Base-by-base conservation (phyloP, 1,140 invertebrate genomes). In the Luehdorfia chinensis region DNA sequence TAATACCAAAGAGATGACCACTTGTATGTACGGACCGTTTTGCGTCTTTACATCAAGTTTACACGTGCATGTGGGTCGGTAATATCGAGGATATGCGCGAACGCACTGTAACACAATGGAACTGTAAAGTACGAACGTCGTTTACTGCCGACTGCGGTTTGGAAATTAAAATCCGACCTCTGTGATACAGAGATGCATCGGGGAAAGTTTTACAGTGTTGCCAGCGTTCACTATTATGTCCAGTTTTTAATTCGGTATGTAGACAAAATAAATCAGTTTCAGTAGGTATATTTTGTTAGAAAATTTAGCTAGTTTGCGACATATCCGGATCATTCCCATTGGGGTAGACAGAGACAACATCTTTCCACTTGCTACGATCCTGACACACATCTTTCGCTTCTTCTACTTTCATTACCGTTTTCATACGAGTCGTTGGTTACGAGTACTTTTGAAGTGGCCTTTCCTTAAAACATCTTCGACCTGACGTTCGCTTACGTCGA, bases 81-180 rank as follows among this genome's bases (percentile, higher is more conserved):
- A 67, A 75, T 75, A 62, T 56, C 60, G 55, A 44, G 45, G 19
- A 25, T 49, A 52, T 60, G 65, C 59, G 56, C 51, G 36, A 37
- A 51, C 57, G 64, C 37, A 39, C 50, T 53, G 64, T 58, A 72
- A 64, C 60, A 75, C 72, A 84, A 80, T 80, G 73, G 76, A 66
- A 71, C 74, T 66, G 68, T 78, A 80, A 80, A 83, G 66, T 69
- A 67, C 64, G 62, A 70, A 68, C 63, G 66, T 71, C 74, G 67
- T 80, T 80, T 79, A 78, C 70, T 46, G 57, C 63, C 43, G 47
- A 31, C 59, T 78, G 79, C 69, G 79, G 79, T 84, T 84, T 71
- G 62, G 73, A 78, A 84, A 84, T 84, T 84, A 84, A 80, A 84
- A 84, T 78, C 60, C 50, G 55, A 59, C 68, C 68, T 64, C 62